Base-by-base conservation (phyloP, 2,888 invertebrate species). In the Cactoblastis cactorum region DNA sequence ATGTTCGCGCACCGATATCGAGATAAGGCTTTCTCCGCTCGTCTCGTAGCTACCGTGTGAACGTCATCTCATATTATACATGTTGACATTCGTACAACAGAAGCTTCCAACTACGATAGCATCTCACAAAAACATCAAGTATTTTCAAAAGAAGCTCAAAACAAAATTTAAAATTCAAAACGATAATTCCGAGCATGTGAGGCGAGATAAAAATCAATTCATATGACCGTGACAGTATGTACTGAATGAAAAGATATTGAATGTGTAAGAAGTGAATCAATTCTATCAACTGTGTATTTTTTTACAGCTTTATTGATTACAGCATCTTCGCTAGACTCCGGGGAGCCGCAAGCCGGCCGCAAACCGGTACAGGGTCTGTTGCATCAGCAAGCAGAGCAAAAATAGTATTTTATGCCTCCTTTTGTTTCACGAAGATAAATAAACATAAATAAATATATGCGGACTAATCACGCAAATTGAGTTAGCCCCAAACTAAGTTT, bases 11-110 rank as follows among this genome's bases (percentile, higher is more conserved):
- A 77, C 75, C 77, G 84, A 85, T 87, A 81, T 74, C 71, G 70
- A 82, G 88, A 88, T 87, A 87, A 85, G 76, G 80, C 84, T 86
- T 83, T 86, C 82, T 80, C 83, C 70, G 71, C 68, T 74, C 76
- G 69, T 77, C 77, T 75, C 64, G 74, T 72, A 77, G 86, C 87
- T 83, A 83, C 87, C 84, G 87, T 87, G 85, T 83, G 87, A 86
- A 82, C 69, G 63, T 61, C 67, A 54, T 65, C 67, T 74, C 54
- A 64, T 71, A 69, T 71, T 69, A 74, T 69, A 65, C 67, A 62
- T 67, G 70, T 68, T 74, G 71, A 79, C 76, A 76, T 80, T 79
- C 73, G 71, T 74, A 67, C 74, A 79, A 78, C 74, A 79, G 74
- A 71, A 77, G 76, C 74, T 67, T 62, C 58, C 64, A 59, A 67